Percentiles rank a stretch among this genome's conserved stretches.
These are phyloP conservation scores for Papilio polyxenes DNA, from an alignment of 1,140 invertebrate genomes.

Conservation along the genomic window DNA sequence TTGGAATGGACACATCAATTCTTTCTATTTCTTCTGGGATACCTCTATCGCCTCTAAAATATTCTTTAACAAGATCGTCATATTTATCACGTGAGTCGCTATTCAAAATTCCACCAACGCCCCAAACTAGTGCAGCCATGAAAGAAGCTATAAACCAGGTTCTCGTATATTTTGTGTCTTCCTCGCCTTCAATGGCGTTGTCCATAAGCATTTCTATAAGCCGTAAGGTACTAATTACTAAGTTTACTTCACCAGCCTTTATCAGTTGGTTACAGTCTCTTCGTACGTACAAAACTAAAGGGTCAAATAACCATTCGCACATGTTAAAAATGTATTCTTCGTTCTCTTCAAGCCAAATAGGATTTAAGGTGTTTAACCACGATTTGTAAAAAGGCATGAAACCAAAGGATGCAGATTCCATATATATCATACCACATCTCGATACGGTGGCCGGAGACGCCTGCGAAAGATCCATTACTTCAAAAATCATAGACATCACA, in stretches of 20 bases:
- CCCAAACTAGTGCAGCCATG: slow-evolving; percentile 90
- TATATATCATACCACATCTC: slow-evolving; percentile 97
- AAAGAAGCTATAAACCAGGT: slow-evolving; percentile 90
- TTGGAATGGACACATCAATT: slow-evolving; percentile 87
- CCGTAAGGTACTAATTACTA: slow-evolving; percentile 85
- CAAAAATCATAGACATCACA: slow-evolving; percentile 96
- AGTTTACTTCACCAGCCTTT: slow-evolving; percentile 88
- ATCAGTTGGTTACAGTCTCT: slow-evolving; percentile 86
- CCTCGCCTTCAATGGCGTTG: slow-evolving; percentile 84
- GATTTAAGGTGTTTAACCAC: slow-evolving; percentile 86
- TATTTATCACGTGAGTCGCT: slow-evolving; percentile 87
- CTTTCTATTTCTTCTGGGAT: slow-evolving; percentile 85
- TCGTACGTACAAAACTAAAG: slow-evolving; percentile 84
- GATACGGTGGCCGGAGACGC: slow-evolving; percentile 95
- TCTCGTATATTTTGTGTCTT: slow-evolving; percentile 84
- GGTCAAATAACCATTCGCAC: slow-evolving; percentile 88
- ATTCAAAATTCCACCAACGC: slow-evolving; percentile 89
- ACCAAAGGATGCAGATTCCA: slow-evolving; percentile 89
- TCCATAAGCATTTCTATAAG: slow-evolving; percentile 90
- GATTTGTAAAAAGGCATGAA: slow-evolving; percentile 87
- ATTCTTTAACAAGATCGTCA: slow-evolving; percentile 83
- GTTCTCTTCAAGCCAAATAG: slow-evolving; percentile 84
- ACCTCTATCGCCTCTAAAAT: slow-evolving; percentile 83
- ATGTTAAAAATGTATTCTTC: slow-evolving; percentile 83
- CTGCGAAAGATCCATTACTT: slow-evolving; percentile 94